Evolutionary conservation across 2,888 invertebrate species (phyloP).

Genomic region (Drosophila meridionalis): DNA sequence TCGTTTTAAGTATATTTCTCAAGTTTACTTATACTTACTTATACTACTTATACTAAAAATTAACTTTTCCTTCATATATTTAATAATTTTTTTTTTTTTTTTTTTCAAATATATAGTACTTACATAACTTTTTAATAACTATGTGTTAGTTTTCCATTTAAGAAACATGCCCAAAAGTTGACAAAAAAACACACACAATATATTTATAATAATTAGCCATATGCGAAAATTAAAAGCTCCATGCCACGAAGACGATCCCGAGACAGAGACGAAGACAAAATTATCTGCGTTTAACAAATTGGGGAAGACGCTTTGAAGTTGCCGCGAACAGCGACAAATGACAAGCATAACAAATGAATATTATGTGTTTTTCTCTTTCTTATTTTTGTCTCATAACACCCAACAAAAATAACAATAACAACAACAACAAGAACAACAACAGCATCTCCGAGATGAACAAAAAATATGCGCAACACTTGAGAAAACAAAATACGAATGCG

Average conservation of each 20-base stretch:
- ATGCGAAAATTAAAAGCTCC: constrained; percentile 61
- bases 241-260: constrained; percentile 24
- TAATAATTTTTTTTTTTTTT: neutral
- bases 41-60: too few species aligned
- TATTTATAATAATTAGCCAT: constrained; percentile 61
- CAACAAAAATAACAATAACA: constrained; percentile 57
- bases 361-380: constrained; percentile 67
- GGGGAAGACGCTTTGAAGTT: constrained; percentile 78
- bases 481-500: constrained; percentile 63
- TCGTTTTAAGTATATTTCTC: too few species aligned
- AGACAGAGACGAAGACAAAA: constrained; percentile 49
- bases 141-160: constrained; percentile 1
- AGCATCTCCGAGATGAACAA: constrained; percentile 2
- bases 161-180: constrained; percentile 3
- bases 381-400: constrained; percentile 51
- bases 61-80: neutral
- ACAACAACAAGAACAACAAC: constrained; percentile 34
- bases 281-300: constrained; percentile 81
- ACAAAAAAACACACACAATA: neutral
- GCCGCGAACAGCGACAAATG: constrained; percentile 78
- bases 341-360: constrained; percentile 83
- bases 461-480: constrained; percentile 69
- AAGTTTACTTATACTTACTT: too few species aligned
- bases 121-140: neutral
- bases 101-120: neutral